These are phyloP conservation scores for Zaprionus africanus DNA, from an alignment of 1,140 invertebrate genomes.

Conservation along the genomic window DNA sequence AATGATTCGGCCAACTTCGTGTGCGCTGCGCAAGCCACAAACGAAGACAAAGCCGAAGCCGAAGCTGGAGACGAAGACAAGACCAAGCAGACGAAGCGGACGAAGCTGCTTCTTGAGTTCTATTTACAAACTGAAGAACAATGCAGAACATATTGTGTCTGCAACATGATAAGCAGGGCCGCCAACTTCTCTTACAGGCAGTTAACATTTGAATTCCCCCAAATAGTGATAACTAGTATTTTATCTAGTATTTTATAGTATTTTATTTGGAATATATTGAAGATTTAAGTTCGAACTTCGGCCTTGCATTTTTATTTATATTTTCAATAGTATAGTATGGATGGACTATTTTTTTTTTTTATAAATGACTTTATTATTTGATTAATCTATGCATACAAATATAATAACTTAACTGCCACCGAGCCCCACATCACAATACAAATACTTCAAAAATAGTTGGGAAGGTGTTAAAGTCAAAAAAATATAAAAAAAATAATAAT, in stretches of 20 bases:
- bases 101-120: slow-evolving; percentile 13
- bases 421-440: no score
- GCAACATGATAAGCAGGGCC: not conserved
- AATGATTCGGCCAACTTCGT: slow-evolving; percentile 22
- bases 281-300: no score
- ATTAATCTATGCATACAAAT: no score
- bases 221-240: no score
- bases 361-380: no score
- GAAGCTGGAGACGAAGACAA: not conserved
- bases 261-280: not conserved
- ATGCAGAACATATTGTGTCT: slow-evolving; percentile 28
- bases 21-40: slow-evolving; percentile 14
- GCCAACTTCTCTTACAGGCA: not conserved
- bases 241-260: not conserved
- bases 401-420: no score
- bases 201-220: not conserved
- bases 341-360: no score
- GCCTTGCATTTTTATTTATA: no score
- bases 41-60: slow-evolving; percentile 27
- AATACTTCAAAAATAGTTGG: no score
- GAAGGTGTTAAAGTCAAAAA: no score
- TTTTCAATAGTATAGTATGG: no score
- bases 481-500: not conserved
- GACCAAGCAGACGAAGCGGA: slow-evolving; percentile 1
- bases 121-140: slow-evolving; percentile 19